These are phyloP conservation scores for Drosophila kurseongensis DNA, from an alignment of 1,140 invertebrate species.

Conservation along the genomic window DNA sequence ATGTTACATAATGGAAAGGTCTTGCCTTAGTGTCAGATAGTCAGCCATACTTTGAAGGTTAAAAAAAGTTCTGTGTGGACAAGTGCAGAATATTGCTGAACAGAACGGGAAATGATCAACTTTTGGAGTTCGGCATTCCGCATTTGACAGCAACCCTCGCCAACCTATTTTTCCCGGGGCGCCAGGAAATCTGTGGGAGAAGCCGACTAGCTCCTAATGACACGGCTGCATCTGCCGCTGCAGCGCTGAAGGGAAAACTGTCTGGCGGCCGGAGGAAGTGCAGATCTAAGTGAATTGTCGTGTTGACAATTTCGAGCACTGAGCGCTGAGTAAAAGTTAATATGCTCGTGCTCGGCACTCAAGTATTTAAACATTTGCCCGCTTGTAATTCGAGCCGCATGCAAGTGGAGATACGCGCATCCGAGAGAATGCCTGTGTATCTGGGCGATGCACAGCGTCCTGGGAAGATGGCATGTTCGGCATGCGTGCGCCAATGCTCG, in stretches of 20 bases:
- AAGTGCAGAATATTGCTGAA: conserved; percentile 6
- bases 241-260: conserved; percentile 14
- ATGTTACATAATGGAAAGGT: too few relatives aligned
- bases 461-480: conserved; percentile 56
- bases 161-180: conserved; percentile 8
- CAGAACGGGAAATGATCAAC: background rate
- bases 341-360: conserved; percentile 72
- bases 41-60: background rate
- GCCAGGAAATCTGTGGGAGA: conserved; percentile 11
- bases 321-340: conserved; percentile 73
- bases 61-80: background rate
- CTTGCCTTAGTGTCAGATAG: background rate
- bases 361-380: conserved; percentile 82
- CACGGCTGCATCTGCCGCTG: conserved; percentile 36
- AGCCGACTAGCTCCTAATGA: conserved; percentile 18
- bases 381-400: conserved; percentile 79
- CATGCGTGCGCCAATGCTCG: conserved; percentile 35
- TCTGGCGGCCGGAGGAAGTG: conserved; percentile 25
- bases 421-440: conserved; percentile 33
- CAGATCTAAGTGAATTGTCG: conserved; percentile 78
- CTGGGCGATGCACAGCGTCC: conserved; percentile 28
- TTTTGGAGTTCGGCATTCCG: conserved; percentile 9
- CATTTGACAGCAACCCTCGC: background rate
- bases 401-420: conserved; percentile 52
- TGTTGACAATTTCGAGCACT: conserved; percentile 67